These are phyloP conservation scores for Dinomys branickii DNA, from an alignment of 2,113 vertebrate species.

Conservation along the genomic window DNA sequence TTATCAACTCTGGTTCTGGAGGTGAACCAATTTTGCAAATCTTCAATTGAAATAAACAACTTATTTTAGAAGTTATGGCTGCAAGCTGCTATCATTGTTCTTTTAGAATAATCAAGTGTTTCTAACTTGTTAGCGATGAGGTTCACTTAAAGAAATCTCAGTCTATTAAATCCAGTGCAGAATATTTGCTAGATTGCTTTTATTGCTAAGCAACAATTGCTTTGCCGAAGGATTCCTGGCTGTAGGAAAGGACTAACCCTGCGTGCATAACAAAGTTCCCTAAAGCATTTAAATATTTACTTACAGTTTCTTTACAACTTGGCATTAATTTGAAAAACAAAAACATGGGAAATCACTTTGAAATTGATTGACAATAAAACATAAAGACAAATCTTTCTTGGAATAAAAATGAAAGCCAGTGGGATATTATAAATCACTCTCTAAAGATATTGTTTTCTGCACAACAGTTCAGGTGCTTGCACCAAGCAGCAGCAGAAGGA, in stretches of 20 bases:
- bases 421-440: slow-evolving; percentile 32
- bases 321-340: slow-evolving; percentile 55
- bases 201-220: slow-evolving; percentile 37
- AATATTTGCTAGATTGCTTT: slow-evolving; percentile 13
- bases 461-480: background rate
- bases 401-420: slow-evolving; percentile 52
- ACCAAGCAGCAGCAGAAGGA: background rate
- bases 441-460: background rate
- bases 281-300: slow-evolving; percentile 16
- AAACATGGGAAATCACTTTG: slow-evolving; percentile 37
- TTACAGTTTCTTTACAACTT: slow-evolving; percentile 44
- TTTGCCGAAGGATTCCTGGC: slow-evolving; percentile 43
- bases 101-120: slow-evolving; percentile 48
- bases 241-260: slow-evolving; percentile 17
- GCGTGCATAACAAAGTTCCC: background rate
- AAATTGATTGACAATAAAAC: slow-evolving; percentile 59
- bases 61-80: slow-evolving; percentile 48
- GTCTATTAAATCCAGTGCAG: background rate
- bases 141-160: slow-evolving; percentile 46
- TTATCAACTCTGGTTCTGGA: slow-evolving; percentile 42
- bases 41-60: slow-evolving; percentile 57
- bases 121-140: slow-evolving; percentile 46
- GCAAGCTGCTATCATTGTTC: slow-evolving; percentile 13
- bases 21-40: slow-evolving; percentile 55
- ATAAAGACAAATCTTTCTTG: background rate